Conservation (phyloP, 2,113 vertebrate genomes). For the Notothenia rossii region DNA sequence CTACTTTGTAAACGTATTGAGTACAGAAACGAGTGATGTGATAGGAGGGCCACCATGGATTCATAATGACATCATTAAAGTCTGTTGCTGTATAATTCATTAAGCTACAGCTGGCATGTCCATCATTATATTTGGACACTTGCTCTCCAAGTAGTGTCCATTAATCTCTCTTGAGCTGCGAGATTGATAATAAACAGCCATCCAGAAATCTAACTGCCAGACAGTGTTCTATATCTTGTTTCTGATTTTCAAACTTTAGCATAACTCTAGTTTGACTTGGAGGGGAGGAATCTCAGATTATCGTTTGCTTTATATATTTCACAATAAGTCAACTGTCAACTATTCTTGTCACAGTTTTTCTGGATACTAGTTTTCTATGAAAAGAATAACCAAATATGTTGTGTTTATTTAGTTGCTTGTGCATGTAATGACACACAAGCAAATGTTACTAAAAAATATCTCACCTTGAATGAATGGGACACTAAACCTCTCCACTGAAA, state of each 20-base stretch:
- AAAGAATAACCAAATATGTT: background rate
- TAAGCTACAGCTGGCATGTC: conserved; percentile 55
- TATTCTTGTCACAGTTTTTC: background rate
- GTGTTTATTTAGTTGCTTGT: conserved; percentile 6
- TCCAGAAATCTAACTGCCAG: conserved; percentile 53
- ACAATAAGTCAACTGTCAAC: conserved; percentile 42
- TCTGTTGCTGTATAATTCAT: conserved; percentile 55
- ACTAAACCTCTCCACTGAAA: conserved; percentile 7
- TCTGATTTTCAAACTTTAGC: conserved; percentile 50
- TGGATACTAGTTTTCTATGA: background rate
- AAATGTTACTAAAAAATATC: background rate
- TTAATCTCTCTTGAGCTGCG: conserved; percentile 60
- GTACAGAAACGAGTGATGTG: background rate
- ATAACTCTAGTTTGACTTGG: conserved; percentile 17
- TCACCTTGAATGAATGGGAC: conserved; percentile 1
- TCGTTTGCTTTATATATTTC: conserved; percentile 49
- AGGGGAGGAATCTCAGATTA: conserved; percentile 46
- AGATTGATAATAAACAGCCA: conserved; percentile 69
- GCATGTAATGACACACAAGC: conserved; percentile 4
- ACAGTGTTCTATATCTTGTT: conserved; percentile 39
- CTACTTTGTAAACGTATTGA: background rate
- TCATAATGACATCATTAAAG: conserved; percentile 35
- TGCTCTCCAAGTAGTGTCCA: conserved; percentile 58
- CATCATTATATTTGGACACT: conserved; percentile 77
- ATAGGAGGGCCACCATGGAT: conserved; percentile 21